These are phyloP conservation scores for Amaurobius ferox DNA, from an alignment of 2,888 invertebrate genomes.

Conservation along the genomic window DNA sequence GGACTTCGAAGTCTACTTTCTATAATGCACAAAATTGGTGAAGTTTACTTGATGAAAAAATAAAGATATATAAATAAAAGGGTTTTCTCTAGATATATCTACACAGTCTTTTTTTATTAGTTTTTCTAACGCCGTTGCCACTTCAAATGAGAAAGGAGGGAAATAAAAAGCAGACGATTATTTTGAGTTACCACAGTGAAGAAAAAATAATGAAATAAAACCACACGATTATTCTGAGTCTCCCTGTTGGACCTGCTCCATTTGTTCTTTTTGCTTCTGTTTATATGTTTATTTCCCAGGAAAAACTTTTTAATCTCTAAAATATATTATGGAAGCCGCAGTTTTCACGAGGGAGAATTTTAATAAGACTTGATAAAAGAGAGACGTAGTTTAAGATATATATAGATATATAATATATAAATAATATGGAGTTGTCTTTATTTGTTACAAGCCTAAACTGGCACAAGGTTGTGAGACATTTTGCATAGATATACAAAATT, in stretches of 20 bases:
- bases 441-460: too few species aligned
- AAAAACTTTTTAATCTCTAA: slow-evolving; percentile 7
- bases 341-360: background rate
- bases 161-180: slow-evolving; percentile 13
- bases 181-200: background rate
- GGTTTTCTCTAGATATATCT: slow-evolving; percentile 14
- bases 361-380: background rate
- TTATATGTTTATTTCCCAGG: background rate
- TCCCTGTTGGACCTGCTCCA: slow-evolving; percentile 39
- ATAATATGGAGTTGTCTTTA: too few species aligned
- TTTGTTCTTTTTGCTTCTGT: slow-evolving; percentile 18
- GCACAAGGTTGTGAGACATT: too few species aligned
- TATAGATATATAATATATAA: too few species aligned
- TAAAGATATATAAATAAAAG: slow-evolving; percentile 5
- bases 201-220: slow-evolving; percentile 2
- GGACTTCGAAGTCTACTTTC: slow-evolving; percentile 34
- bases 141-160: background rate
- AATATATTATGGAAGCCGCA: background rate
- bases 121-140: slow-evolving; percentile 1
- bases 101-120: background rate
- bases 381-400: background rate
- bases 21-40: slow-evolving; percentile 23
- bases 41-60: slow-evolving; percentile 14
- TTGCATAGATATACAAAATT: too few species aligned
- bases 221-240: slow-evolving; percentile 47